phyloP scores from a whole-genome alignment of 2,113 vertebrate species.

The Lagopus leucura region DNA sequence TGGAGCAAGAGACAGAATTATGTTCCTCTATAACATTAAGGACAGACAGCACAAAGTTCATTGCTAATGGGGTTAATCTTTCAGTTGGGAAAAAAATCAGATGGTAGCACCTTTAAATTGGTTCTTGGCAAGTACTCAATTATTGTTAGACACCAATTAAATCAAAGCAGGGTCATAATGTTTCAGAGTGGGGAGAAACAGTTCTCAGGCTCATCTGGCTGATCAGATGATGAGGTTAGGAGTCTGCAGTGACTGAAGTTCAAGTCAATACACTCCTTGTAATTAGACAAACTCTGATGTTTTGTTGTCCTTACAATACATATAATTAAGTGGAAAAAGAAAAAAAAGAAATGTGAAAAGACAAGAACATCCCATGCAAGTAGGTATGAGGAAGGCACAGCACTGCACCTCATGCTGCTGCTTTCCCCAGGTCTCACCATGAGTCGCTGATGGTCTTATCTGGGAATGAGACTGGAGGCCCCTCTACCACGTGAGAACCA shows the following conservation, averaged over 20 bases:
- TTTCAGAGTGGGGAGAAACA: not conserved
- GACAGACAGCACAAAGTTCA: not conserved
- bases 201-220: not conserved
- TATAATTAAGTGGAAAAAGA: not conserved
- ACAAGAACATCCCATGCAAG: not conserved
- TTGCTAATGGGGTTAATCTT: slow-evolving; percentile 37
- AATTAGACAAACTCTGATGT: not conserved
- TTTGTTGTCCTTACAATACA: slow-evolving; percentile 29
- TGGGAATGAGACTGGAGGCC: not conserved
- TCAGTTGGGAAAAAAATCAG: not conserved
- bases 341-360: not conserved
- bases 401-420: accelerated
- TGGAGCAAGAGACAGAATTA: not conserved
- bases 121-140: not conserved
- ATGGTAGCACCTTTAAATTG: slow-evolving; percentile 39
- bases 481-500: not conserved
- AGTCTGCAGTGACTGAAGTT: not conserved
- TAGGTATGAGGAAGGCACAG: not conserved
- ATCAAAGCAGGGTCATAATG: not conserved
- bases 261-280: slow-evolving; percentile 22
- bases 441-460: not conserved
- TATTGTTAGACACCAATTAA: slow-evolving; percentile 42
- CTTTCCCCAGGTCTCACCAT: not conserved
- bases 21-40: not conserved
- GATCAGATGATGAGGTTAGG: not conserved